Conservation (phyloP, 2,888 invertebrate species). For the Acleris literana region DNA sequence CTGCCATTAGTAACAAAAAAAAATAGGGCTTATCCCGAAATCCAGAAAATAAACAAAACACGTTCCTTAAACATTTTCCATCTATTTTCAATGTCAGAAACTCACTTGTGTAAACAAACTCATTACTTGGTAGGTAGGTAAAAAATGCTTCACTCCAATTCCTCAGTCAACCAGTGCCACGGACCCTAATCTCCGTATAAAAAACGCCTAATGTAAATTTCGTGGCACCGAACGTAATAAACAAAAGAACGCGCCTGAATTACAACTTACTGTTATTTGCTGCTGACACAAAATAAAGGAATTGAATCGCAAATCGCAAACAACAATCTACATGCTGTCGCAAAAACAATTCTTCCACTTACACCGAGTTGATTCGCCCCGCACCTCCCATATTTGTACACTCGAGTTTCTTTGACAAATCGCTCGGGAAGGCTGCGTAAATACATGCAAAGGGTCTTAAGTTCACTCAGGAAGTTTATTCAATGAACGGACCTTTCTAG, state of each 20-base stretch:
- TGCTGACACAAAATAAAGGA: conserved; percentile 36
- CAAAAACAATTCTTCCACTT: conserved; percentile 47
- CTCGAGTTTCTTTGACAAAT: conserved; percentile 66
- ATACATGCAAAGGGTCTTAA: conserved; percentile 43
- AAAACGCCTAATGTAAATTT: too few relatives aligned
- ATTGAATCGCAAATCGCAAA: conserved; percentile 36
- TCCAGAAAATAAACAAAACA: too few relatives aligned
- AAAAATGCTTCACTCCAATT: too few relatives aligned
- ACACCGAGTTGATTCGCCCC: conserved; percentile 47
- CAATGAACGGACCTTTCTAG: conserved; percentile 48
- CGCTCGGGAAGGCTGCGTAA: conserved; percentile 59
- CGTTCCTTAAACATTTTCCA: too few relatives aligned
- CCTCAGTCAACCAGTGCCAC: too few relatives aligned
- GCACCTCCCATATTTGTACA: conserved; percentile 52
- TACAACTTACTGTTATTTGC: conserved; percentile 34
- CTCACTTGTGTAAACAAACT: too few relatives aligned
- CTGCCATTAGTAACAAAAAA: too few relatives aligned
- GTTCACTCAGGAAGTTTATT: conserved; percentile 49
- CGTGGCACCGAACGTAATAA: conserved; percentile 1
- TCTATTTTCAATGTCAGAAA: too few relatives aligned
- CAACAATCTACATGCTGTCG: conserved; percentile 41
- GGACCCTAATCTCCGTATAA: too few relatives aligned
- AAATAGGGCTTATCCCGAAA: too few relatives aligned
- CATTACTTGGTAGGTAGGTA: too few relatives aligned
- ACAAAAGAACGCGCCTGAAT: conserved; percentile 31